phyloP scores from a whole-genome alignment of 2,888 invertebrate genomes.

The Apamea sordens region DNA sequence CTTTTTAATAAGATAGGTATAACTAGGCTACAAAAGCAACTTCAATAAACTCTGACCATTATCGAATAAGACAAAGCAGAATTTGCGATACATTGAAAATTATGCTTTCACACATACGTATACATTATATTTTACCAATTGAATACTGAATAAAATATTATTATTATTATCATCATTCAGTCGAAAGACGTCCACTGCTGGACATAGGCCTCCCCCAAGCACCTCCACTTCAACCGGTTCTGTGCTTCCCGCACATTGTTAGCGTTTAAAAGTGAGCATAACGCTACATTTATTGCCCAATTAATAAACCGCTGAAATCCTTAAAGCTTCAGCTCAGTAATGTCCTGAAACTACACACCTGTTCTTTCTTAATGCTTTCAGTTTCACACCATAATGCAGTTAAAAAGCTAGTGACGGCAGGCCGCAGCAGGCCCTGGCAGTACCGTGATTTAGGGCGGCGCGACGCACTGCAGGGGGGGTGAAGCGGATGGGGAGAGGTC shows the following conservation, averaged over 20 bases:
- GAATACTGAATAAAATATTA: too few relatives aligned
- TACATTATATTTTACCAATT: too few relatives aligned
- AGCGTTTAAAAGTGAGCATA: too few relatives aligned
- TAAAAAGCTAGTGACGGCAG: conserved; percentile 57
- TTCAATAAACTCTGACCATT: neutral
- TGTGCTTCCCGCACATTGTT: neutral
- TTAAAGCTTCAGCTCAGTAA: neutral
- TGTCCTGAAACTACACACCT: neutral
- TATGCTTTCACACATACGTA: neutral
- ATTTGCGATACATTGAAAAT: neutral
- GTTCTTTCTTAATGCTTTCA: neutral
- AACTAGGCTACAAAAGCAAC: neutral
- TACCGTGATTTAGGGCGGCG: conserved; percentile 86
- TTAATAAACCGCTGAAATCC: neutral
- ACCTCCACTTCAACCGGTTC: neutral
- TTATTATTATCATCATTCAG: too few relatives aligned
- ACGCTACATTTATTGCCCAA: too few relatives aligned
- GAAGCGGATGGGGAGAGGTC: conserved; percentile 47
- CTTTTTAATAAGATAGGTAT: too few relatives aligned
- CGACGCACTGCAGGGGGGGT: conserved; percentile 73
- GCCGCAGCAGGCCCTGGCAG: conserved; percentile 69
- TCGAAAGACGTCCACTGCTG: neutral
- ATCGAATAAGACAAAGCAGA: neutral
- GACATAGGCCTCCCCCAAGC: neutral
- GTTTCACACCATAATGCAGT: conserved; percentile 37